phyloP scores from a whole-genome alignment of 2,797 vertebrate genomes.

The Megaceryle alcyon region DNA sequence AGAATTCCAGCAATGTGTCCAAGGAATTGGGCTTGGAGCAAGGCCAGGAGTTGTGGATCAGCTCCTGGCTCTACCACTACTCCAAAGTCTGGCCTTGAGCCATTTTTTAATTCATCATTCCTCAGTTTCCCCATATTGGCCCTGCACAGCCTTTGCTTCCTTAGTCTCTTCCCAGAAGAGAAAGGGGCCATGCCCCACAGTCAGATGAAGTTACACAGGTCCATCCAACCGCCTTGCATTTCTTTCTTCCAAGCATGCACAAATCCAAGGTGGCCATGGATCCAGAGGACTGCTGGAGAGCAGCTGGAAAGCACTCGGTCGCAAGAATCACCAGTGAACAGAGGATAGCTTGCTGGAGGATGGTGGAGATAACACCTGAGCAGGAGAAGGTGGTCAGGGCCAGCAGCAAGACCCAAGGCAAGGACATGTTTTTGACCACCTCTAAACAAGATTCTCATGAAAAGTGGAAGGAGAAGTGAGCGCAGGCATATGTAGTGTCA shows the following conservation, averaged over 20 bases:
- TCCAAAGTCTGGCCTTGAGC: background rate
- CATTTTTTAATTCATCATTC: background rate
- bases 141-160: background rate
- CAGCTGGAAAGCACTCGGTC: background rate
- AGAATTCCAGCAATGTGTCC: background rate
- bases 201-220: background rate
- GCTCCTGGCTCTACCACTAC: background rate
- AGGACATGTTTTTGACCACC: background rate
- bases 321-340: rapidly evolving
- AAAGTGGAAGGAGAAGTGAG: background rate
- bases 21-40: background rate
- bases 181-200: background rate
- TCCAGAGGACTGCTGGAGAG: background rate
- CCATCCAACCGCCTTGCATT: background rate
- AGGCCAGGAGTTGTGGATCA: background rate
- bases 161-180: background rate
- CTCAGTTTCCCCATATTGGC: background rate
- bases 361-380: background rate
- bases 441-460: background rate
- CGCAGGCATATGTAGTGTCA: rapidly evolving
- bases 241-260: background rate
- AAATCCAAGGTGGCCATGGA: background rate
- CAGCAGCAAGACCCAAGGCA: background rate
- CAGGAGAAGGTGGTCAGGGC: background rate
- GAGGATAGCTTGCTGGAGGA: background rate